phyloP scores from a whole-genome alignment of 2,797 vertebrate species.

The Propithecus deckenii region DNA sequence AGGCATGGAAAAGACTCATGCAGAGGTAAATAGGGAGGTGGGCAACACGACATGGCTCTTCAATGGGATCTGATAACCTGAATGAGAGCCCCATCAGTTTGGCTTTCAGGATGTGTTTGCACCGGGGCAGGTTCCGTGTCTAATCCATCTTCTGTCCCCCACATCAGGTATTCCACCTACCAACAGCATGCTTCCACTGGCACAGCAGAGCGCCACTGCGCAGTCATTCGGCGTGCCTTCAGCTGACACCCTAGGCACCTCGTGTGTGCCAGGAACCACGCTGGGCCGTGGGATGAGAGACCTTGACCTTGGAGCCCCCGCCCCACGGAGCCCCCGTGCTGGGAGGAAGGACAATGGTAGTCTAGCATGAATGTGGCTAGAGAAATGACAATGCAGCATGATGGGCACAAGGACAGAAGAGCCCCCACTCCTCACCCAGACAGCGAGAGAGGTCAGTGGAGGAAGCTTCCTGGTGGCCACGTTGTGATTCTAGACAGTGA shows the following conservation, averaged over 20 bases:
- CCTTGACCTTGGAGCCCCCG: background rate
- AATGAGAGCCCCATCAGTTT: accelerated
- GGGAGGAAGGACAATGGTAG: background rate
- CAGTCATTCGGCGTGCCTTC: background rate
- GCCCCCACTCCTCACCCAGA: accelerated
- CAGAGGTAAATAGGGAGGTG: background rate
- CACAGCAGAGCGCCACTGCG: too few species aligned
- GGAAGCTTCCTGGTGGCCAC: background rate
- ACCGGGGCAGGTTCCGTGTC: accelerated
- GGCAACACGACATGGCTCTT: background rate
- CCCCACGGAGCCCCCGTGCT: background rate
- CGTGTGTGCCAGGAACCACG: background rate
- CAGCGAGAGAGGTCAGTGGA: background rate
- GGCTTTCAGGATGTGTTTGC: background rate
- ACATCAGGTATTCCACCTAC: background rate
- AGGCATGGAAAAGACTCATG: background rate
- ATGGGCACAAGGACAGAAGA: background rate
- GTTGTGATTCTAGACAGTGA: background rate
- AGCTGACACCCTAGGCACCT: background rate
- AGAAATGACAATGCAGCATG: accelerated
- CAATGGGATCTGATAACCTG: background rate
- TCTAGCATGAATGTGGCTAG: background rate
- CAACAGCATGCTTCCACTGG: background rate
- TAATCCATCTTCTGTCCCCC: background rate
- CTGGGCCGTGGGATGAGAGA: background rate